Evolutionary conservation across 1,140 invertebrate species (phyloP), one percentile per base, ranked within the genome.

Genomic region (Oscheius sp.): DNA sequence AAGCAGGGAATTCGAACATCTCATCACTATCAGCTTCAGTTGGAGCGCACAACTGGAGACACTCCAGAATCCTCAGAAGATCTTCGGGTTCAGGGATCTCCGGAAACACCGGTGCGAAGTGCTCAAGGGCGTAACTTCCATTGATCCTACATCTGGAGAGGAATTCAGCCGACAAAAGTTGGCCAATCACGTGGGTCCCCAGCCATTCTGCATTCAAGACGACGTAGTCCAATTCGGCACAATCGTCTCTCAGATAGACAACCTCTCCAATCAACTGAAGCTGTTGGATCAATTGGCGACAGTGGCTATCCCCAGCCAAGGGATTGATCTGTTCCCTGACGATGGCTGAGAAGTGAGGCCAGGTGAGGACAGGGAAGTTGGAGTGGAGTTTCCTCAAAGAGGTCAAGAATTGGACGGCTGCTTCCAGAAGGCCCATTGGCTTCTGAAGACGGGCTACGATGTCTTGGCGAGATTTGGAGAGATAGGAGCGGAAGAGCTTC

Each of bases 1-100:
- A 90, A 79, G 90, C 90, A 0, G 91, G 91, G 82, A 93, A 91
- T 86, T 93, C 91, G 81, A 90, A 92, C 83, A 91, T 91, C 28
- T 91, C 87, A 62, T 88, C 87, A 2, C 89, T 89, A 58, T 91
- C 91, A 32, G 90, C 88, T 70, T 92, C 91, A 83, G 90, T 91
- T 87, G 90, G 85, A 68, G 90, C 88, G 81, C 91, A 92, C 18
- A 93, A 79, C 79, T 81, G 58, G 62, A 91, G 85, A 29, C 89
- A 88, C 84, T 91, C 90, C 31, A 91, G 81, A 74, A 91, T 87
- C 66, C 89, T 88, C 23, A 91, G 84, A 66, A 91, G 86, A 81
- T 91, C 90, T 59, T 88, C 85, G 1, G 91, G 90, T 80, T 92
- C 91, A 76, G 89, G 89, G 42, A 83, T 79, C 74, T 91, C 89